Base-by-base conservation (phyloP, 2,113 vertebrate species). In the Casuarius casuarius region DNA sequence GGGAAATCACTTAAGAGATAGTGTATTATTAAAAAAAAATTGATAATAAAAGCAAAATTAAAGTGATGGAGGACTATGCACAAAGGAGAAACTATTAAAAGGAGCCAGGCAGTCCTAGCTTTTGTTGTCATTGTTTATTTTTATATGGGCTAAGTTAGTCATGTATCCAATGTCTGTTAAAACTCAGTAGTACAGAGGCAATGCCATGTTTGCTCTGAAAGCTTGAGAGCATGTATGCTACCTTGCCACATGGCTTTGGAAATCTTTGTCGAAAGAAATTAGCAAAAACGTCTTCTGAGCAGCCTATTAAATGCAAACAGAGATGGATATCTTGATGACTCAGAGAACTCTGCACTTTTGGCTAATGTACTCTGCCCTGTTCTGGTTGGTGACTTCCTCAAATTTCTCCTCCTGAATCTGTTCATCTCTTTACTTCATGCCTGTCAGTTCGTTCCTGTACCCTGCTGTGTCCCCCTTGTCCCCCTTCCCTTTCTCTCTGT, bases 391-490 rank as follows among this genome's bases (percentile, higher is more conserved):
- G 38, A 33, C 31, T 78, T 81, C 23, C 21, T 78, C 52, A 65
- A 5, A 25, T 77, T 91, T 23, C 22, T 89, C 13, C 40, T 92
- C 11, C 67, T 71, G 6, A 70, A 90, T 48, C 61, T 84, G 5
- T 90, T 89, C 12, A 3, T 78, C 28, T 21, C 14, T 81, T 70
- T 51, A 23, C 51, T 87, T n/a, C 0, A 1, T 44, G 17, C 25
- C 21, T 68, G 19, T 51, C 42, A 0, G 0, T 38, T 81, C 0
- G 0, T 71, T 89, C 31, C 42, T n/a, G n/a, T 51, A 18, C 70
- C 16, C 17, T 68, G 38, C 70, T 91, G 21, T 44, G 5, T 33
- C 12, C 59, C 8, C 42, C 14, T 63, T 61, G 26, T 31, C 2
- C 12, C 11, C 5, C 3, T 87, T 29, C 6, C n/a, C 5, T 56